These are phyloP conservation scores for Astreopora myriophthalma DNA, from an alignment of 64 coral and sea anemone genomes.

Conservation along the genomic window DNA sequence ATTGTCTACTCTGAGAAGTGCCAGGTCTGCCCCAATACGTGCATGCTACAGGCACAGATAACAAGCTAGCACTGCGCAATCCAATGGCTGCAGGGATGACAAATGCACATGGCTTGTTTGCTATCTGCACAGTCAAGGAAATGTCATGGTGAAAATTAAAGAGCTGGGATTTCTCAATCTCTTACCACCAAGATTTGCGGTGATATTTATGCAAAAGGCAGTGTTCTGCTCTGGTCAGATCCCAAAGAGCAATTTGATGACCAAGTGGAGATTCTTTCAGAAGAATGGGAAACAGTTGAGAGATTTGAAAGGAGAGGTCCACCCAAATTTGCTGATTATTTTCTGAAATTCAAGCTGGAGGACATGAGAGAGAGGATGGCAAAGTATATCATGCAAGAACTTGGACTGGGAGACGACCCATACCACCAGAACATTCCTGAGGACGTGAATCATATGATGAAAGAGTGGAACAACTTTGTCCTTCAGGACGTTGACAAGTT, in stretches of 20 bases:
- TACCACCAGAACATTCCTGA: constrained; percentile 48
- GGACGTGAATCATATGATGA: constrained; percentile 14
- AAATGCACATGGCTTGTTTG: not conserved
- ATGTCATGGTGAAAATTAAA: too few species aligned
- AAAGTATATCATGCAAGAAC: constrained; percentile 18
- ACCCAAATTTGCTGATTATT: not conserved
- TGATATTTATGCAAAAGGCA: too few species aligned
- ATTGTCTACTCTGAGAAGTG: not conserved
- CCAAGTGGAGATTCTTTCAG: not conserved
- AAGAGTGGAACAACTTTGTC: too few species aligned
- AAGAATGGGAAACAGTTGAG: constrained; percentile 21
- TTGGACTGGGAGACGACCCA: constrained; percentile 39
- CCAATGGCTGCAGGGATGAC: not conserved
- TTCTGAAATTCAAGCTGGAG: not conserved
- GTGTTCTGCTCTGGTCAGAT: constrained; percentile 18
- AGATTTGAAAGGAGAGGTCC: not conserved
- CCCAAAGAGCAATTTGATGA: constrained; percentile 39
- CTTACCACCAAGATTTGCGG: too few species aligned
- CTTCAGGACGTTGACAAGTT: constrained; percentile 43
- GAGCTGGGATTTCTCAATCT: too few species aligned
- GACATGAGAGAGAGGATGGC: constrained; percentile 13
- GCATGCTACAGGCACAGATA: constrained; percentile 46
- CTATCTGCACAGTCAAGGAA: too few species aligned
- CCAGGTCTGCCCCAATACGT: constrained; percentile 10
- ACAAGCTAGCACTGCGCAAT: constrained; percentile 25